phyloP scores from a whole-genome alignment of 2,888 invertebrate species.

The Flexamia atlantica region DNA sequence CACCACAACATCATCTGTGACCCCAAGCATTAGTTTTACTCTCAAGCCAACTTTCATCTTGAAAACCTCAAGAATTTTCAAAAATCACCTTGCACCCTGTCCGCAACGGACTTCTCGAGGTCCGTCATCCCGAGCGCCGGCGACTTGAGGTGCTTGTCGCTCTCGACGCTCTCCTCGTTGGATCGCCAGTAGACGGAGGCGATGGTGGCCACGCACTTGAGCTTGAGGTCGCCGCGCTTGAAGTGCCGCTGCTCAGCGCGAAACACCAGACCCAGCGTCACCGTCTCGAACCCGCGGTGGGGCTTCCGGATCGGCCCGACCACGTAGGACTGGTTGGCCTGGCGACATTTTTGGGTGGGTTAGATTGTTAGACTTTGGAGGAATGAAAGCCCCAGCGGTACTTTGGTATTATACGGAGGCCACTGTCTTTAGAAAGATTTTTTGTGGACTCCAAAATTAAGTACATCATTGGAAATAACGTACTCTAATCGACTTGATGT shows the following conservation, averaged over 20 bases:
- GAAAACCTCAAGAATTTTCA: too few relatives aligned
- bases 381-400: too few relatives aligned
- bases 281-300: constrained; percentile 84
- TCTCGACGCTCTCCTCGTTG: constrained; percentile 92
- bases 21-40: too few relatives aligned
- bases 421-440: too few relatives aligned
- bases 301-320: constrained; percentile 77
- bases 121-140: constrained; percentile 88
- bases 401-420: too few relatives aligned
- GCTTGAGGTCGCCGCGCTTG: constrained; percentile 90
- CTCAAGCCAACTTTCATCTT: too few relatives aligned
- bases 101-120: constrained; percentile 79
- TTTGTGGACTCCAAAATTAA: too few relatives aligned
- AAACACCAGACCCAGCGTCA: constrained; percentile 88
- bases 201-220: constrained; percentile 93
- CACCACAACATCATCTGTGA: too few relatives aligned
- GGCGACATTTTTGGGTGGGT: too few relatives aligned
- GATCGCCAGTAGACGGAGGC: constrained; percentile 92
- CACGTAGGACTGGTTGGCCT: constrained; percentile 70
- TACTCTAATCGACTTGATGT: too few relatives aligned
- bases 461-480: too few relatives aligned
- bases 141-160: constrained; percentile 82
- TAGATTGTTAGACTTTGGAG: too few relatives aligned
- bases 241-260: constrained; percentile 89
- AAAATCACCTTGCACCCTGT: constrained; percentile 86